phyloP scores from a whole-genome alignment of 1,140 invertebrate species.

The Holcopasites calliopsidis region DNA sequence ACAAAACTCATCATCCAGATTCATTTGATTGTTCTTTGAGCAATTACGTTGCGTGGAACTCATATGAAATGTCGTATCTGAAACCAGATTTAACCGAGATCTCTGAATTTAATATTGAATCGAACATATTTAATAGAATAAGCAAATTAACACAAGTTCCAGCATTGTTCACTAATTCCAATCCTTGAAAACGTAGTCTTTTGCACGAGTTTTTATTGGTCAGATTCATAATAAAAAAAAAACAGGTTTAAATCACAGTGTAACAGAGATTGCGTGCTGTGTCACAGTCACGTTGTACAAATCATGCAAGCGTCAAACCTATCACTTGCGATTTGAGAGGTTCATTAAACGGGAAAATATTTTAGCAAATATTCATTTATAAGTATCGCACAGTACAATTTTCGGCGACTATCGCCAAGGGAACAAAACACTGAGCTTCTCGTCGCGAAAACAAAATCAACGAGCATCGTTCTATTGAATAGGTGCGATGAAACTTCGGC shows the following conservation, averaged over 20 bases:
- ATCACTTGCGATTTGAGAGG: background rate
- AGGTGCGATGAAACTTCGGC: conserved; percentile 26
- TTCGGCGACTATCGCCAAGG: no score
- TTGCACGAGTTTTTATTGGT: no score
- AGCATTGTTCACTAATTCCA: no score
- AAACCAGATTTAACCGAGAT: background rate
- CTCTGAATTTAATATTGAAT: no score
- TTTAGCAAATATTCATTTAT: conserved; percentile 4
- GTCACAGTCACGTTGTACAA: conserved; percentile 20
- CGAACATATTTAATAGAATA: background rate
- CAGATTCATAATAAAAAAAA: no score
- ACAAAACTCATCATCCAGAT: conserved; percentile 58
- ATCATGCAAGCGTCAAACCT: conserved; percentile 1
- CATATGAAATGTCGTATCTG: conserved; percentile 39
- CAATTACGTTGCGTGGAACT: conserved; percentile 18
- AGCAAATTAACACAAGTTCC: background rate
- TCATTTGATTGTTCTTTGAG: conserved; percentile 34
- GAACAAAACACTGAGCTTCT: background rate
- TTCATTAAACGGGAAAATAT: conserved; percentile 7
- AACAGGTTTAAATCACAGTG: background rate
- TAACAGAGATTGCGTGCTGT: background rate
- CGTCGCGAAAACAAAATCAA: conserved; percentile 1
- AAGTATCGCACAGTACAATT: background rate
- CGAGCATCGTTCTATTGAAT: conserved; percentile 14
- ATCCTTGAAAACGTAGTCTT: no score